A percentile compares a stretch with the other conserved stretches of the same genome.
Evolutionary conservation across 1,140 invertebrate species (phyloP).

Genomic region (Bombus consobrinus): DNA sequence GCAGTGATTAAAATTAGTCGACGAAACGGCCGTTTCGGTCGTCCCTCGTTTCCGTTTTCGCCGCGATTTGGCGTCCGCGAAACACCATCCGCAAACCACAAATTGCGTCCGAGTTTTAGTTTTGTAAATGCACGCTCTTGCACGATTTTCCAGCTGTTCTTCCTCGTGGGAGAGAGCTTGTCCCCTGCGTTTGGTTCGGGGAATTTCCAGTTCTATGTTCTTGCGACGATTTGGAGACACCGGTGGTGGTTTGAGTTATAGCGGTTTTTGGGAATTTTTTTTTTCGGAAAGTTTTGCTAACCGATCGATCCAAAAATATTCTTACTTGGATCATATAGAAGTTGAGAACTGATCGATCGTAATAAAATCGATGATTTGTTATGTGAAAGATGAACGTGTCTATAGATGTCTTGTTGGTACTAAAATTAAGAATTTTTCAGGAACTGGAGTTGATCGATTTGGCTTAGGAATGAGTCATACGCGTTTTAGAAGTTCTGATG

Average conservation of each 20-base stretch:
- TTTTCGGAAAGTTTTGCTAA: no score
- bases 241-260: no score
- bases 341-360: no score
- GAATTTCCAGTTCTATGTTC: not conserved
- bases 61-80: not conserved
- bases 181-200: not conserved
- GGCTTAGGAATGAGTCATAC: no score
- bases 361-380: not conserved
- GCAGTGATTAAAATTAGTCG: slow-evolving; percentile 34
- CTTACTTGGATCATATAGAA: no score
- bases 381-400: no score
- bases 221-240: not conserved
- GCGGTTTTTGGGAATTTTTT: no score
- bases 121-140: not conserved
- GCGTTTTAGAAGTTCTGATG: no score
- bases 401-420: no score
- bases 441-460: no score
- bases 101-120: not conserved
- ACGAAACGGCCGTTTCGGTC: not conserved
- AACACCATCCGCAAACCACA: not conserved
- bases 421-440: no score
- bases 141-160: not conserved
- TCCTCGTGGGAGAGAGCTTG: not conserved
- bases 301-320: no score
- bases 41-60: not conserved